These are phyloP conservation scores for Penaeus monodon DNA, from an alignment of 2,888 invertebrate genomes.

Conservation along the genomic window DNA sequence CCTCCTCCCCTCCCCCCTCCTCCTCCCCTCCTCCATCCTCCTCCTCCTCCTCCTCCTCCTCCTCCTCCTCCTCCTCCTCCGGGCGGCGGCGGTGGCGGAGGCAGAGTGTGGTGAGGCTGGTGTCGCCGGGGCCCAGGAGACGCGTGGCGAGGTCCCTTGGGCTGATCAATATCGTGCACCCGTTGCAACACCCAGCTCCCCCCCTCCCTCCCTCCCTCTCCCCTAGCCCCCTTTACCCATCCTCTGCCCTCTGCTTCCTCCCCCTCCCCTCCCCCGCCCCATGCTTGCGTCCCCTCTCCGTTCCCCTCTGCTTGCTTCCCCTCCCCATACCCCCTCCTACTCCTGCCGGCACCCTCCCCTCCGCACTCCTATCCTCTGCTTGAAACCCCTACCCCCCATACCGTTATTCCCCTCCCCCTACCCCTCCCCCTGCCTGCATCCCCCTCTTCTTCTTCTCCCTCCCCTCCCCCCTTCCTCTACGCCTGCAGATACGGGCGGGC, in stretches of 20 bases:
- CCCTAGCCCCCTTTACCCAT: neutral
- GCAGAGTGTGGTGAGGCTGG: constrained; percentile 30
- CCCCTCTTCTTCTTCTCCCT: neutral
- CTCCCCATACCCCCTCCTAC: too few relatives aligned
- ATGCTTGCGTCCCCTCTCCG: neutral
- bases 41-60: neutral
- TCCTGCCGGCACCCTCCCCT: neutral
- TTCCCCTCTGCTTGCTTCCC: neutral
- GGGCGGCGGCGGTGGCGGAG: neutral
- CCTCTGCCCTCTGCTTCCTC: neutral
- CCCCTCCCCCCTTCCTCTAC: neutral
- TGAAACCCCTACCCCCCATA: neutral
- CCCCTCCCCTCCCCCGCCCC: neutral
- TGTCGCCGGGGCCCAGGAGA: constrained; percentile 50
- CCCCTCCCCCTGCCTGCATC: neutral
- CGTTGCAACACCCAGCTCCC: constrained; percentile 39
- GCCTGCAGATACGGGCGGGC: neutral
- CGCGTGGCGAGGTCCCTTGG: constrained; percentile 42
- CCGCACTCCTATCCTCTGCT: neutral
- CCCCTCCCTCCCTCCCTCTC: neutral
- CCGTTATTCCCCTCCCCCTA: neutral
- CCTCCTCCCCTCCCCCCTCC: neutral
- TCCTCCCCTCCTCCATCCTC: neutral
- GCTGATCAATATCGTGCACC: constrained; percentile 53
- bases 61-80: constrained; percentile 7